Conservation (phyloP, 2,888 invertebrate species). For the Callyntrura guangdongensis region DNA sequence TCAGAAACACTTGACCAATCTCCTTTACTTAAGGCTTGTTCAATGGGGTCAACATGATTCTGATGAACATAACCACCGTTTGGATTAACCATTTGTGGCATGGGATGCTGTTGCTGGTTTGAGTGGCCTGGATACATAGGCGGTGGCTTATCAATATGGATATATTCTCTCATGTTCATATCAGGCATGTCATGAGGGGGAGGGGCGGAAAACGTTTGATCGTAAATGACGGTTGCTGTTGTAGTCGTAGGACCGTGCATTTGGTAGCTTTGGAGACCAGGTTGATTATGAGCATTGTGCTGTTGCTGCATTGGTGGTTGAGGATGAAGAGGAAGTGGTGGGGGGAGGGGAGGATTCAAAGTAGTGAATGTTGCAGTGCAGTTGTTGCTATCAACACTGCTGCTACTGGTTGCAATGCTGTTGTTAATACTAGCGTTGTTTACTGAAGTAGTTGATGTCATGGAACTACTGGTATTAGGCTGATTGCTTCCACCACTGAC, state of each 20-base stretch:
- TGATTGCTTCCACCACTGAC: conserved; percentile 63
- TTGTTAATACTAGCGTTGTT: conserved; percentile 76
- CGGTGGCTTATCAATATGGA: conserved; percentile 84
- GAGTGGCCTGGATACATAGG: conserved; percentile 84
- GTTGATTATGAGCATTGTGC: conserved; percentile 80
- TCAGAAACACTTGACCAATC: conserved; percentile 84
- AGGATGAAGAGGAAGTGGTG: conserved; percentile 77
- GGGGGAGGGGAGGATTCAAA: conserved; percentile 81
- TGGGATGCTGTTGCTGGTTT: conserved; percentile 80
- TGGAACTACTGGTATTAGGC: conserved; percentile 58
- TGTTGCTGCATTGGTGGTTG: conserved; percentile 76
- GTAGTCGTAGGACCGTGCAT: conserved; percentile 81
- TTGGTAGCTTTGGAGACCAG: conserved; percentile 84
- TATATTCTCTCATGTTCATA: conserved; percentile 83
- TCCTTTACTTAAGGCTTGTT: conserved; percentile 84
- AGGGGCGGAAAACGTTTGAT: conserved; percentile 80
- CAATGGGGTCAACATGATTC: conserved; percentile 84
- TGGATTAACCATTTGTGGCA: conserved; percentile 80
- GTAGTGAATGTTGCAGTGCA: conserved; percentile 75
- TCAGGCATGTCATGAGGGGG: conserved; percentile 83
- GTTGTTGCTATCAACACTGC: conserved; percentile 76
- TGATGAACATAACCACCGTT: conserved; percentile 80
- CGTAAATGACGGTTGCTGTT: conserved; percentile 82
- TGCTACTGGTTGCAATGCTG: conserved; percentile 77
- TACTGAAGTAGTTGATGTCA: conserved; percentile 56